Evolutionary conservation across 2,113 vertebrate genomes (phyloP).

Genomic region (Odobenus rosmarus): DNA sequence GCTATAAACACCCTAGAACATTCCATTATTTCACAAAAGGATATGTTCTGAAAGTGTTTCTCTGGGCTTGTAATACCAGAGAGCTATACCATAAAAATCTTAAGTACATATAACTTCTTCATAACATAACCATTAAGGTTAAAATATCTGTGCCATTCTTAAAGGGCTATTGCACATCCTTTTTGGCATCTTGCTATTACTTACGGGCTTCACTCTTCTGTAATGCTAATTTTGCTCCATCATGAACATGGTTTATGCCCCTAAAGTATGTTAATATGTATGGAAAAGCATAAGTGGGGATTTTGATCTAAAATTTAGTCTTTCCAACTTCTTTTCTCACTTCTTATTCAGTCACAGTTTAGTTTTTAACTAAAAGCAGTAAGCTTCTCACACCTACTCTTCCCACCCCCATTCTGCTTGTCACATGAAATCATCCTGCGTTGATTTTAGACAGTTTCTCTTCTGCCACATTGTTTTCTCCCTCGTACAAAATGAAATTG

Average conservation of each 20-base stretch:
- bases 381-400: conserved; percentile 48
- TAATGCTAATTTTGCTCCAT: not conserved
- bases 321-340: conserved; percentile 43
- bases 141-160: not conserved
- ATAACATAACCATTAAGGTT: not conserved
- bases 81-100: not conserved
- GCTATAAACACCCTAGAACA: not conserved
- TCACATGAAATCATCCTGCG: conserved; percentile 53
- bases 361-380: conserved; percentile 54
- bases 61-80: not conserved
- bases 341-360: conserved; percentile 46
- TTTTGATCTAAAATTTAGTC: conserved; percentile 27
- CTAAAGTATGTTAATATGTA: not conserved
- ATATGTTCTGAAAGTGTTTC: not conserved
- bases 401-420: conserved; percentile 26
- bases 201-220: not conserved
- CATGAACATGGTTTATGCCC: not conserved
- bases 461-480: conserved; percentile 32
- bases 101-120: not conserved
- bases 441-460: conserved; percentile 31
- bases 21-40: conserved; percentile 51
- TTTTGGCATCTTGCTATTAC: not conserved
- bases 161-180: not conserved
- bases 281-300: not conserved
- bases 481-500: conserved; percentile 40